phyloP scores from a whole-genome alignment of 2,888 invertebrate species.

The Andrena bucephala region DNA sequence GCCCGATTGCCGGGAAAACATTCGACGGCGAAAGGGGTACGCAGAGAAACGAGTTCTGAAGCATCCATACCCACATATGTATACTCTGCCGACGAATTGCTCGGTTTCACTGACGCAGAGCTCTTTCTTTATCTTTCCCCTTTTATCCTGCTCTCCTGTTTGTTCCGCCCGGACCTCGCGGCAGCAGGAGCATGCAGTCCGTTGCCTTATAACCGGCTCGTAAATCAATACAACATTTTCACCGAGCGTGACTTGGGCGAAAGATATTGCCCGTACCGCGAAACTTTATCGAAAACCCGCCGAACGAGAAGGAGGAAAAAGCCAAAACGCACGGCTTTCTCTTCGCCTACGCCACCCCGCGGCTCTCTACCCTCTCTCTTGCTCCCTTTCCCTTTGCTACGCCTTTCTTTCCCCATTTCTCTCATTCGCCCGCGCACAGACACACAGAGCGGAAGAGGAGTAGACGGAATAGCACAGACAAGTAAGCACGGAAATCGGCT shows the following conservation, averaged over 20 bases:
- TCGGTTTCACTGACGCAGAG: conserved; percentile 53
- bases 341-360: conserved; percentile 22
- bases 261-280: conserved; percentile 77
- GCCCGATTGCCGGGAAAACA: conserved; percentile 50
- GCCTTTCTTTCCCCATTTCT: conserved; percentile 25
- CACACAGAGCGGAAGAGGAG: conserved; percentile 42
- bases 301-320: conserved; percentile 66
- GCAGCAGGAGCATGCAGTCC: conserved; percentile 55
- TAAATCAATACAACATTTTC: conserved; percentile 76
- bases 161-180: conserved; percentile 45
- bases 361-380: not conserved
- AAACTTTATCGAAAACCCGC: conserved; percentile 81
- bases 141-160: conserved; percentile 30
- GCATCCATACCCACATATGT: not conserved
- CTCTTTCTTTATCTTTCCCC: conserved; percentile 53
- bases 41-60: conserved; percentile 23
- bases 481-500: conserved; percentile 75
- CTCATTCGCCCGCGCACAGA: conserved; percentile 13
- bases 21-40: not conserved
- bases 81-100: conserved; percentile 34
- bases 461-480: conserved; percentile 59
- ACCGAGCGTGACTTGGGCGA: conserved; percentile 73
- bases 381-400: not conserved
- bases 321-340: conserved; percentile 58
- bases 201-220: conserved; percentile 71